phyloP scores from a whole-genome alignment of 2,113 vertebrate species.

The Scartelaos histophorus region DNA sequence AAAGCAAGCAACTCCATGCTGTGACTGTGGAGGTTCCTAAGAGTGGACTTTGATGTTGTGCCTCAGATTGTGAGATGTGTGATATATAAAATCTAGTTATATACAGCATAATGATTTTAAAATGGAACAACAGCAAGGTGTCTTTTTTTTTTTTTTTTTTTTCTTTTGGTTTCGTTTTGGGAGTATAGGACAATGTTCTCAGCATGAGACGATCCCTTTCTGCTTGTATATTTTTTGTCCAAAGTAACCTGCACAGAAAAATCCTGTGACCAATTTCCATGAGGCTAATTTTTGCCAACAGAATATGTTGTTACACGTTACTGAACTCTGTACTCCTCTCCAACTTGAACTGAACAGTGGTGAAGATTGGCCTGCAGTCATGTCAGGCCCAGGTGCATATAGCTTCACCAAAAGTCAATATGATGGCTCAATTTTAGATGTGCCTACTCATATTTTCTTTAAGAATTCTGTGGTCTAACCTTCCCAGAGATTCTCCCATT shows the following conservation, averaged over 20 bases:
- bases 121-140: conserved; percentile 16
- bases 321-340: conserved; percentile 31
- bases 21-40: conserved; percentile 58
- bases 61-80: conserved; percentile 47
- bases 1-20: conserved; percentile 64
- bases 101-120: conserved; percentile 21
- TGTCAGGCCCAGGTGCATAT: conserved; percentile 14
- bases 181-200: conserved; percentile 40
- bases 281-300: conserved; percentile 88
- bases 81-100: conserved; percentile 24
- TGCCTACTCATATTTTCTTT: conserved; percentile 54
- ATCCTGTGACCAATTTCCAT: conserved; percentile 79
- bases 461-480: conserved; percentile 33
- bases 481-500: conserved; percentile 42
- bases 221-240: conserved; percentile 56
- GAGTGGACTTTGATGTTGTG: conserved; percentile 47
- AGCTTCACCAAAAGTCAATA: conserved; percentile 57
- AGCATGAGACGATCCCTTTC: conserved; percentile 43
- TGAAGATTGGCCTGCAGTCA: conserved; percentile 1
- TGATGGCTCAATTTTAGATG: conserved; percentile 49
- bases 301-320: conserved; percentile 56
- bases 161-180: conserved; percentile 27
- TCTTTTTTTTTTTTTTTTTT: conserved; percentile 23
- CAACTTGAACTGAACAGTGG: conserved; percentile 29
- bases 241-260: conserved; percentile 18